Percentiles rank a stretch among this genome's conserved stretches.
Conservation (phyloP, 2,888 invertebrate species). For the Thecocarcelia acutangulata region DNA sequence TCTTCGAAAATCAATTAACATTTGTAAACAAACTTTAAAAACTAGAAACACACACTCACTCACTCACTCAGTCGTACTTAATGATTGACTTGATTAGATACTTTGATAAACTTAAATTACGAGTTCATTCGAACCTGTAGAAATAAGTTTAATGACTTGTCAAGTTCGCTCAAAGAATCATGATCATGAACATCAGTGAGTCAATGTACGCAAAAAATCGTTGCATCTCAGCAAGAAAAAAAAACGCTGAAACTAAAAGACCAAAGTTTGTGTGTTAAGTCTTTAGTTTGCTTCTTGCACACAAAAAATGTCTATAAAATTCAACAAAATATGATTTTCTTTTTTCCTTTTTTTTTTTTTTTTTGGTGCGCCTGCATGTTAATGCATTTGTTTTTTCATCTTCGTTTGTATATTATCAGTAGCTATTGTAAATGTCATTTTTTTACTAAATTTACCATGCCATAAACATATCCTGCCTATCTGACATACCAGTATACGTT, state of each 20-base stretch:
- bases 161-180: constrained; percentile 30
- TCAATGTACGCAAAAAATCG: constrained; percentile 14
- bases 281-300: constrained; percentile 48
- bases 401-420: constrained; percentile 60
- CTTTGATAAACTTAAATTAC: constrained; percentile 40
- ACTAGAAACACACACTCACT: constrained; percentile 19
- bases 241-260: too few species aligned
- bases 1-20: constrained; percentile 53
- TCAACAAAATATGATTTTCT: constrained; percentile 56
- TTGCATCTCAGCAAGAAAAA: neutral
- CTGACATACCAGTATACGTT: constrained; percentile 61
- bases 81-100: constrained; percentile 56
- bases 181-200: constrained; percentile 20
- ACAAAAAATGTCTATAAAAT: constrained; percentile 55
- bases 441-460: constrained; percentile 67
- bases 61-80: constrained; percentile 22
- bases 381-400: constrained; percentile 41
- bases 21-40: constrained; percentile 56
- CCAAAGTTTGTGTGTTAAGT: constrained; percentile 49
- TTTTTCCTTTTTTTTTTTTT: too few species aligned
- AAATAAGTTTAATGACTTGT: constrained; percentile 56
- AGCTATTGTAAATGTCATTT: constrained; percentile 69
- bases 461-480: constrained; percentile 68
- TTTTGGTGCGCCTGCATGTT: constrained; percentile 32
- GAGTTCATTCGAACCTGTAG: constrained; percentile 32